phyloP scores from a whole-genome alignment of 2,113 vertebrate species.

The Chamaea fasciata region DNA sequence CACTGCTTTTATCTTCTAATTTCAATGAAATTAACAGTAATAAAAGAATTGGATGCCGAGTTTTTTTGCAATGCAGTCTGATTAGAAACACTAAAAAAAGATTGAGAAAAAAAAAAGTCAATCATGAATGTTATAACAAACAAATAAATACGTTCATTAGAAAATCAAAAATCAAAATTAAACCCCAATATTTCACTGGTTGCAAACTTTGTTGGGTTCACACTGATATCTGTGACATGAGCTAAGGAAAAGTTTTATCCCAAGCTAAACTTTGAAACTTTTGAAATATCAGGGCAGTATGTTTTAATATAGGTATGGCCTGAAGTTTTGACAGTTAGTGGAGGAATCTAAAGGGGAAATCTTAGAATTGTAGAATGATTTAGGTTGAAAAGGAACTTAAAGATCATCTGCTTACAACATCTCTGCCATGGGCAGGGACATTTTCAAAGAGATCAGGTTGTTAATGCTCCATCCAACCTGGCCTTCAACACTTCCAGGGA shows the following conservation, averaged over 20 bases:
- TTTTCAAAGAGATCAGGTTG: not conserved
- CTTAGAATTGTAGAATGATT: not conserved
- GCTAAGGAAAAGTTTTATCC: not conserved
- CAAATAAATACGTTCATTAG: not conserved
- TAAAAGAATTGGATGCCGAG: not conserved
- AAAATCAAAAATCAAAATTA: not conserved
- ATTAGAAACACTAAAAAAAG: not conserved
- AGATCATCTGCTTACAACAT: not conserved
- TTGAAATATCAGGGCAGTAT: not conserved
- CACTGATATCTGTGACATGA: not conserved
- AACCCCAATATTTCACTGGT: accelerated
- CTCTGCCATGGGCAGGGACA: not conserved
- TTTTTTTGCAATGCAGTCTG: not conserved
- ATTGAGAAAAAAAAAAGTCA: not conserved
- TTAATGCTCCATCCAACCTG: not conserved
- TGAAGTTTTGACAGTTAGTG: not conserved
- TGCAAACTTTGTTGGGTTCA: not conserved
- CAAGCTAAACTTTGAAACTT: not conserved
- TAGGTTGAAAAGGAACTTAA: not conserved
- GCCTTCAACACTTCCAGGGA: not conserved
- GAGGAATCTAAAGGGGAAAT: not conserved
- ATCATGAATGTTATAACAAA: not conserved
- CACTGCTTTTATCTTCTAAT: not conserved
- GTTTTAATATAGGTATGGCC: not conserved
- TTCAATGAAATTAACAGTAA: not conserved